Conservation (phyloP, 2,797 vertebrate species). For the Psittacula derbiana region DNA sequence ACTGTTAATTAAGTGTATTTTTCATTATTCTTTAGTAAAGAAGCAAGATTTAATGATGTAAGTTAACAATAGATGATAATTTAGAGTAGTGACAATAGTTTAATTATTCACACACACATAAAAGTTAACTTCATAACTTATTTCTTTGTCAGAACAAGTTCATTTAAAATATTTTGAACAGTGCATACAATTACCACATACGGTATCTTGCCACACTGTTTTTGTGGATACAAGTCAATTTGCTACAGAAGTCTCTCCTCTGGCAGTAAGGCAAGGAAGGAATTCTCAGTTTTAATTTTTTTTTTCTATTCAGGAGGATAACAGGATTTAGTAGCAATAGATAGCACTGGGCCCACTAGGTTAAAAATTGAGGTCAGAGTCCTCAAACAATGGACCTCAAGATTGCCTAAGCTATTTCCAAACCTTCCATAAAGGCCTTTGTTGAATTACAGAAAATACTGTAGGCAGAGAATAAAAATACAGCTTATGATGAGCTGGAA, state of each 20-base stretch:
- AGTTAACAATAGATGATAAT: conserved; percentile 84
- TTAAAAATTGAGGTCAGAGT: neutral
- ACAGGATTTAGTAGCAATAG: neutral
- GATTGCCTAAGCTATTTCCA: conserved; percentile 3
- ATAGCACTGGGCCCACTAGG: neutral
- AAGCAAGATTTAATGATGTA: conserved; percentile 82
- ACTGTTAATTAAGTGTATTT: conserved; percentile 83
- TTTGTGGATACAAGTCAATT: conserved; percentile 70
- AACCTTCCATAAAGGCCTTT: neutral
- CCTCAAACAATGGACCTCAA: neutral
- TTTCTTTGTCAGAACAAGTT: conserved; percentile 76
- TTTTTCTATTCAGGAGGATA: neutral
- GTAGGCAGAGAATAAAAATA: neutral
- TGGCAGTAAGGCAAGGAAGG: conserved; percentile 1
- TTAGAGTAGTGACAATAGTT: conserved; percentile 83
- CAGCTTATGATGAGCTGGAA: neutral
- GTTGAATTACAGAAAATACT: conserved; percentile 26
- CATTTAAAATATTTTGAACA: conserved; percentile 81
- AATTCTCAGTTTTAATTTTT: neutral
- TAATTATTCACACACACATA: conserved; percentile 81
- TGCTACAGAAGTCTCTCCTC: conserved; percentile 28
- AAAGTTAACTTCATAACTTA: conserved; percentile 82
- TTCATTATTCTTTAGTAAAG: conserved; percentile 82
- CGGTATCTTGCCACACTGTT: conserved; percentile 49
- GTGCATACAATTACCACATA: conserved; percentile 67